Evolutionary conservation across 2,888 invertebrate genomes (phyloP), one percentile per base, ranked within the genome.

Genomic region (Platerodrilus igneus): DNA sequence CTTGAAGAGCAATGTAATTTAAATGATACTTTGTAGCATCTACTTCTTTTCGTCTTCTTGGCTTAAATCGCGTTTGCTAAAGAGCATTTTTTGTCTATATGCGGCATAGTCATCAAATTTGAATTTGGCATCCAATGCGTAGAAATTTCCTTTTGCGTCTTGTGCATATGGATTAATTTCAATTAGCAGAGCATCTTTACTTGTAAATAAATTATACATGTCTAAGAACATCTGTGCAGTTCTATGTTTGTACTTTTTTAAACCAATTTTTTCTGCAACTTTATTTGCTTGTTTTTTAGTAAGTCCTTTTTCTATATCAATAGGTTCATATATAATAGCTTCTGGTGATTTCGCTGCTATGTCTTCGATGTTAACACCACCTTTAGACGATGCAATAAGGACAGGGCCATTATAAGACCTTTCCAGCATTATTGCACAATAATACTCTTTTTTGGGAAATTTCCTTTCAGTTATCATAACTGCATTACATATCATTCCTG

Each of bases 401-500:
- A 94, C 93, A 14, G 95, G 94, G 43, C 94, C 94, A n/a, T n/a
- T n/a, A n/a, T n/a, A n/a, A n/a, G n/a, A n/a, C n/a, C n/a, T 94
- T 68, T 99, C 97, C 88, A 96, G 87, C 83, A 94, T 93, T 50
- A 99, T 88, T 34, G 96, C 94, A 62, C 97, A 85, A 68, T 97
- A 97, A 69, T 86, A 97, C 67, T 97, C 97, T 55, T 93, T 81
- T 9, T 96, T 78, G 2, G 94, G 91, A 67, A 94, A 97, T 69
- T 96, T 88, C 33, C 96, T 76, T 68, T 97, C 95, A 11, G 93
- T 88, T 10, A 97, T 86, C 93, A 97, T 94, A 1, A 93, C 92
- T 60, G 85, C 79, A 64, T 91, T 91, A 62, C 94, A 95, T 63
- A 93, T 86, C 48, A 92, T 79, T 6, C 92, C 92, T 15, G 75